Evolutionary conservation across 2,797 vertebrate genomes (phyloP).

Genomic region (Artibeus jamaicensis): DNA sequence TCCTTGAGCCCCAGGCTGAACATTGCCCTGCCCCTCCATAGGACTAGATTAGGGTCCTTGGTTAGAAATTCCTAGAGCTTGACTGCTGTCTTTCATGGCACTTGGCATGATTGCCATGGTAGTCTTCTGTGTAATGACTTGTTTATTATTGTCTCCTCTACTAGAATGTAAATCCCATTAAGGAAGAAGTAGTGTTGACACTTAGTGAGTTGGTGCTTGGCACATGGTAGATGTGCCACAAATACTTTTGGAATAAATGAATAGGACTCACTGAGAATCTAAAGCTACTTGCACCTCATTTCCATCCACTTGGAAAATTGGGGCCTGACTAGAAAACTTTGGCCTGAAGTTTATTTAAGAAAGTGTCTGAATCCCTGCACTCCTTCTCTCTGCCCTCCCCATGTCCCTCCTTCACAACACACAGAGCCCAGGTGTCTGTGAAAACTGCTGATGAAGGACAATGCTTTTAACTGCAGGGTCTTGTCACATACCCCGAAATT

Average conservation of each 20-base stretch:
- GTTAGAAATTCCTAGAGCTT: not conserved
- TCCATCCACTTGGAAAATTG: conserved; percentile 41
- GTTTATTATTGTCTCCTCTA: not conserved
- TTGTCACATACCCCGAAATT: conserved; percentile 56
- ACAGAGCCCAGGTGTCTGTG: conserved; percentile 2
- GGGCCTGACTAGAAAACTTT: conserved; percentile 25
- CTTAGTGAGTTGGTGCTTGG: not conserved
- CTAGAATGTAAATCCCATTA: not conserved
- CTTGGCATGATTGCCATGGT: not conserved
- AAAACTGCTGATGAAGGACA: conserved; percentile 54
- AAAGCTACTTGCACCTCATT: conserved; percentile 30
- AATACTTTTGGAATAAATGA: conserved; percentile 14
- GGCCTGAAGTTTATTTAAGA: conserved; percentile 62
- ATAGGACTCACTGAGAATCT: not conserved
- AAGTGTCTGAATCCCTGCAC: conserved; percentile 19
- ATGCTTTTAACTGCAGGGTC: conserved; percentile 38
- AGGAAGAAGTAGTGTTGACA: not conserved
- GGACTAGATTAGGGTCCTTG: not conserved
- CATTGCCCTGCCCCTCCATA: fast-evolving
- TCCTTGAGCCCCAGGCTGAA: not conserved
- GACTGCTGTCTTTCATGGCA: not conserved
- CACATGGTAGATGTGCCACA: not conserved
- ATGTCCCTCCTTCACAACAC: not conserved
- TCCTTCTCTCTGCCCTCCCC: not conserved
- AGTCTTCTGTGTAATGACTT: not conserved